Evolutionary conservation across 2,797 vertebrate genomes (phyloP), one percentile per base, ranked within the genome.

Genomic region (Eutrigla gurnardus): DNA sequence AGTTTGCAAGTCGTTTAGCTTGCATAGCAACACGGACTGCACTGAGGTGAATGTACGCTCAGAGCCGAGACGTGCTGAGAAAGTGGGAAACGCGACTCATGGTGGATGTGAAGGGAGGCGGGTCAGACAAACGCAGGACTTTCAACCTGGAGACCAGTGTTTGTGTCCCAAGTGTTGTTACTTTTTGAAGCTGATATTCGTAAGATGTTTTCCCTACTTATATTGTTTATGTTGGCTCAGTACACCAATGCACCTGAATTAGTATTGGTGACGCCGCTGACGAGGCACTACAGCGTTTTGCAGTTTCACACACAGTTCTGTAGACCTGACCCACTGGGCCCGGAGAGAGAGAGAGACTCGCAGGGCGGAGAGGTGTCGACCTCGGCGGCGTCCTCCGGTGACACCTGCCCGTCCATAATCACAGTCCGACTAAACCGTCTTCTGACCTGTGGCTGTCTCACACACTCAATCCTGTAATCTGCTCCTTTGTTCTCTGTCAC

Each of bases 401-500:
- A 93, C 86, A 86, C 82, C 85, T 90, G 78, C 53, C 32, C 15
- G 11, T 71, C 77, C 60, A 49, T 86, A 77, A 94, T 91, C 93
- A 86, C 93, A 93, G 92, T 54, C 70, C 73, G 86, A 89, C 94
- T 94, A 80, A 91, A 80, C 69, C 65, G 92, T 90, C 93, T 49
- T 90, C 93, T 93, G 96, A 96, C 95, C 96, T 95, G 95, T 95
- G 93, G 92, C 90, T 94, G 89, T 85, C 96, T 95, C 93, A 95
- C 95, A 95, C 92, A 84, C 94, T 95, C 83, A 89, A 95, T 96
- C 96, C 96, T 89, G 91, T 96, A 96, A 96, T 96, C 96, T 93
- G 92, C 95, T 92, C 96, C 95, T 97, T 98, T 98, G 96, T 98
- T 97, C 94, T 96, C 92, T 95, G 95, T 96, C 95, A 95, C 94